phyloP scores from a whole-genome alignment of 2,888 invertebrate genomes.

The Hemistola chrysoprasaria region DNA sequence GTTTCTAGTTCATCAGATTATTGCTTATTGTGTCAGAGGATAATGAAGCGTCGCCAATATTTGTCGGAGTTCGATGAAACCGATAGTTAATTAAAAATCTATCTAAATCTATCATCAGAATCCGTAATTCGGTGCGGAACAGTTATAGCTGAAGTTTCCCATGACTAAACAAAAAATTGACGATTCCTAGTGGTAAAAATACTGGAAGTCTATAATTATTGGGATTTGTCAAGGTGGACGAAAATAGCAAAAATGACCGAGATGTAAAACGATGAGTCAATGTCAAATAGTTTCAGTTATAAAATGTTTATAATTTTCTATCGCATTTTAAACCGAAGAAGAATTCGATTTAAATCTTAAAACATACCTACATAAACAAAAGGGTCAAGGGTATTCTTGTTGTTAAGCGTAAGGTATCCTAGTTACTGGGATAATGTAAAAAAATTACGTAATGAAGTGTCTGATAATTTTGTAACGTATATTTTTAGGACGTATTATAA shows the following conservation, averaged over 20 bases:
- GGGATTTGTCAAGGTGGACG: constrained; percentile 43
- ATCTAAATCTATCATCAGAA: constrained; percentile 20
- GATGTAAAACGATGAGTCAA: constrained; percentile 47
- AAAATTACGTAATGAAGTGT: too few relatives aligned
- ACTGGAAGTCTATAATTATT: constrained; percentile 36
- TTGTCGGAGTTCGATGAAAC: constrained; percentile 11
- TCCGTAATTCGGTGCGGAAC: constrained; percentile 4
- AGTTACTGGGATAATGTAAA: too few relatives aligned
- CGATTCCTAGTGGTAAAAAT: constrained; percentile 24
- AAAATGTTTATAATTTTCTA: constrained; percentile 39
- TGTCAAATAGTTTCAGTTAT: constrained; percentile 45
- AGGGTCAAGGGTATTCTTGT: too few relatives aligned
- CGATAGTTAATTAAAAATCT: constrained; percentile 15
- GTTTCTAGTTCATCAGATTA: too few relatives aligned
- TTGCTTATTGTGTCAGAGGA: constrained; percentile 5
- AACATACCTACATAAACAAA: too few relatives aligned
- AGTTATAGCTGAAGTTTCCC: constrained; percentile 4
- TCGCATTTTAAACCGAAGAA: constrained; percentile 18
- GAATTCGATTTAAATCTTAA: neutral
- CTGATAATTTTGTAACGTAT: constrained; percentile 47
- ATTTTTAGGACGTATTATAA: constrained; percentile 43
- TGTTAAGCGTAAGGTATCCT: too few relatives aligned
- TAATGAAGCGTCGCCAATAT: constrained; percentile 7
- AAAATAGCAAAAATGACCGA: constrained; percentile 47
- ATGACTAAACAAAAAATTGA: constrained; percentile 20